Evolutionary conservation across 2,888 invertebrate genomes (phyloP), one percentile per base, ranked within the genome.

Genomic region (Tetranychus truncatus): DNA sequence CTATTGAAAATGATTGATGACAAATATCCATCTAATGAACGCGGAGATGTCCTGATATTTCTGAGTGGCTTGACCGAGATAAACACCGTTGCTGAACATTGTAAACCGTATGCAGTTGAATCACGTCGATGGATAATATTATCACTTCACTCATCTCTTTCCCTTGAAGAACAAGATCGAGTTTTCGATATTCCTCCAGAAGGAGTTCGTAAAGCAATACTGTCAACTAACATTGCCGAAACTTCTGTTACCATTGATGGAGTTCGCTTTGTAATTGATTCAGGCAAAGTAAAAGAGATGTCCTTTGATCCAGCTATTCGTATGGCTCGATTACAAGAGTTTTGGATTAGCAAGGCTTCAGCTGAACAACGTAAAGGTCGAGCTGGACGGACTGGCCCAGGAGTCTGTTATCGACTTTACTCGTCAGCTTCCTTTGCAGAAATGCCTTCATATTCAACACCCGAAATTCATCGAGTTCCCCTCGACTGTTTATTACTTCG

Each of bases 201-300:
- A 0, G 86, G 88, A 75, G 85, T 86, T 0, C 86, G 95, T 34
- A 96, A 96, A 84, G 90, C 96, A 75, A 91, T 95, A 67, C 85
- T 97, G n/a, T 89, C 95, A 0, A 97, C 97, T 0, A 96, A 96
- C 81, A 94, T 97, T 76, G 95, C 95, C 0, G 96, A 97, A 84
- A 95, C 95, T 0, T 93, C 93, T 76, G 88, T 97, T 45, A 96
- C 96, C 0, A 93, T 97, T 77, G 91, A 94, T 79, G 95, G 96
- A 84, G 90, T 97, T 1, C 89, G 91, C 0, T 95, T 89, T 82
- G 95, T 96, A 0, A 88, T 96, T 69, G 95, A 96, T 81, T 88
- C 89, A 1, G 95, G 95, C 1, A 92, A 91, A 82, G 90, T 91
- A 0, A 94, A 94, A 82, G 91, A 93, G 83, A 92, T 92, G 84